Evolutionary conservation across 2,797 vertebrate species (phyloP), one percentile per base, ranked within the genome.

Genomic region (Gallinago nigripennis): DNA sequence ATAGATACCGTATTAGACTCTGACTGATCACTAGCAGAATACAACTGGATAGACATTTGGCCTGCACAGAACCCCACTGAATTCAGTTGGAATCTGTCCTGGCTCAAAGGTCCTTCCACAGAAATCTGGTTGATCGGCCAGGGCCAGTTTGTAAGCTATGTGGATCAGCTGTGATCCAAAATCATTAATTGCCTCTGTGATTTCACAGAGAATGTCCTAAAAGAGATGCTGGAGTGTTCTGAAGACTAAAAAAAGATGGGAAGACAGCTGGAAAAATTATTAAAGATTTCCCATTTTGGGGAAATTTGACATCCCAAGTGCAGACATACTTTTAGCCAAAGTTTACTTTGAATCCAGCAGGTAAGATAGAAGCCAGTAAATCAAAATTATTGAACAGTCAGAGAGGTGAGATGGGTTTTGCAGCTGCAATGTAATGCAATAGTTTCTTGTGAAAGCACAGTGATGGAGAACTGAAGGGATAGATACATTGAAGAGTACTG

Each of bases 101-200:
- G 81, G 71, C 53, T 87, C 35, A 12, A 77, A 86, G 80, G 86
- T 93, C 69, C 56, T 77, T 92, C 94, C 86, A 58, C 23, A 54
- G 43, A 8, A 79, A 86, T 90, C 92, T 82, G 75, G 61, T 63
- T 91, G 92, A 91, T 94, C 12, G 1, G 92, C 54, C 83, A 94
- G 94, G 72, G 71, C 78, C 94, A 76, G 93, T 85, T 92, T 90
- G 68, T 85, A 93, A 83, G 85, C 89, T 85, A 77, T 25, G 76
- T 93, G 95, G 93, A 96, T 97, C 94, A 96, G 88, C 85, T 94
- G 56, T 94, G 88, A 96, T 89, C 93, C 89, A 94, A 93, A 94
- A 76, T 65, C 41, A 65, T 82, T 23, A 96, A 94, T 61, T 92
- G 93, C 91, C 92, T 96, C 95, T 96, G 94, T 97, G 92, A 96